A percentile compares a stretch with the other conserved stretches of the same genome.
Evolutionary conservation across 2,113 vertebrate species (phyloP).

Genomic region (Rhipidura dahli): DNA sequence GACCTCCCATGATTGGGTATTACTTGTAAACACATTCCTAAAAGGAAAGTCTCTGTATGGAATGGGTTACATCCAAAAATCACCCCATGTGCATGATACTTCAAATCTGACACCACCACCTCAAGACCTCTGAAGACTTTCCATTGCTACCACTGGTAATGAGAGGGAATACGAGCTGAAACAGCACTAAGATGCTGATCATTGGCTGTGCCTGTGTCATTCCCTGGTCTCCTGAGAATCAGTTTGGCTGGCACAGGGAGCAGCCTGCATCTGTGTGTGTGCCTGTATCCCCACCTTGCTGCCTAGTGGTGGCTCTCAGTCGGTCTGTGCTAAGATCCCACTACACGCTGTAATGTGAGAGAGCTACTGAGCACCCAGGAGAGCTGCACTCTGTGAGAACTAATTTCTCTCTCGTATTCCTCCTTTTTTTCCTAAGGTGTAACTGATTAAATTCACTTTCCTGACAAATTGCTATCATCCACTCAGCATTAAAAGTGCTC

Average conservation of each 20-base stretch:
- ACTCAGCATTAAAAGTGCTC: background rate
- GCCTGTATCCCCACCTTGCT: background rate
- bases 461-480: background rate
- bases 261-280: accelerated
- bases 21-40: background rate
- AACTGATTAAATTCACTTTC: background rate
- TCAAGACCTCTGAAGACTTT: background rate
- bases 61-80: background rate
- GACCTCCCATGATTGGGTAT: background rate
- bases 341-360: background rate
- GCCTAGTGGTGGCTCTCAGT: background rate
- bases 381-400: background rate
- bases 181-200: background rate
- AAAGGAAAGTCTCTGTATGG: background rate
- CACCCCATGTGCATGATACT: accelerated
- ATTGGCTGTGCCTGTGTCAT: background rate
- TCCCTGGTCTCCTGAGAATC: background rate
- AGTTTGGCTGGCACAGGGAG: background rate
- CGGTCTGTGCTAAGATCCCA: background rate
- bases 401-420: background rate
- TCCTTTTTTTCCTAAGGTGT: background rate
- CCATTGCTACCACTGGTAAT: background rate
- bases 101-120: background rate
- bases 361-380: background rate
- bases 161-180: background rate